Evolutionary conservation across 2,888 invertebrate species (phyloP).

Genomic region (Hipparchia sbordonii): DNA sequence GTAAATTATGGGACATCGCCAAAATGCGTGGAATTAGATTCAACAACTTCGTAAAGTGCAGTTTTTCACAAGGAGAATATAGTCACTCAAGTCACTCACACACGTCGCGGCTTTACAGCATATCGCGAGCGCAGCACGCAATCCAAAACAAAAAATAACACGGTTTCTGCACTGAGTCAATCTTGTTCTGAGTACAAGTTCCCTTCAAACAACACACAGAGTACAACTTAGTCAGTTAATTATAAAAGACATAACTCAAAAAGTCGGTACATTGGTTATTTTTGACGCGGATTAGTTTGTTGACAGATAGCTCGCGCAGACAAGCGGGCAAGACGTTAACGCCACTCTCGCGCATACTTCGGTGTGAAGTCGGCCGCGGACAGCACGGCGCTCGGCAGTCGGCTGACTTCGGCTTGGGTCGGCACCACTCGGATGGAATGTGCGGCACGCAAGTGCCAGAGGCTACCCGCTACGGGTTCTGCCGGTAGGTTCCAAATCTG

Average conservation of each 20-base stretch:
- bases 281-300: conserved; percentile 75
- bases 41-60: conserved; percentile 70
- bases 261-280: conserved; percentile 63
- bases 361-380: conserved; percentile 80
- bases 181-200: conserved; percentile 59
- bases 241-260: conserved; percentile 66
- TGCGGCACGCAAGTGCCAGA: conserved; percentile 66
- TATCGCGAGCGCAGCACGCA: conserved; percentile 75
- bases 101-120: conserved; percentile 68
- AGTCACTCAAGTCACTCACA: conserved; percentile 81
- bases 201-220: conserved; percentile 62
- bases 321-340: conserved; percentile 73
- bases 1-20: conserved; percentile 68
- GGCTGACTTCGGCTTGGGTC: conserved; percentile 62
- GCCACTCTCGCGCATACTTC: conserved; percentile 80
- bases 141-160: conserved; percentile 79
- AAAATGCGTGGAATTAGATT: conserved; percentile 56
- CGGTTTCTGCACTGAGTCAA: conserved; percentile 74
- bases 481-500: conserved; percentile 57
- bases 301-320: conserved; percentile 74
- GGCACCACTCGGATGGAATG: conserved; percentile 71
- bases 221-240: conserved; percentile 44
- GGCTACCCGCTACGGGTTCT: conserved; percentile 55
- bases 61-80: conserved; percentile 75
- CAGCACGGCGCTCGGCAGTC: conserved; percentile 59